Evolutionary conservation across 2,113 vertebrate species (phyloP), one percentile per base, ranked within the genome.

Genomic region (Podarcis raffonei): DNA sequence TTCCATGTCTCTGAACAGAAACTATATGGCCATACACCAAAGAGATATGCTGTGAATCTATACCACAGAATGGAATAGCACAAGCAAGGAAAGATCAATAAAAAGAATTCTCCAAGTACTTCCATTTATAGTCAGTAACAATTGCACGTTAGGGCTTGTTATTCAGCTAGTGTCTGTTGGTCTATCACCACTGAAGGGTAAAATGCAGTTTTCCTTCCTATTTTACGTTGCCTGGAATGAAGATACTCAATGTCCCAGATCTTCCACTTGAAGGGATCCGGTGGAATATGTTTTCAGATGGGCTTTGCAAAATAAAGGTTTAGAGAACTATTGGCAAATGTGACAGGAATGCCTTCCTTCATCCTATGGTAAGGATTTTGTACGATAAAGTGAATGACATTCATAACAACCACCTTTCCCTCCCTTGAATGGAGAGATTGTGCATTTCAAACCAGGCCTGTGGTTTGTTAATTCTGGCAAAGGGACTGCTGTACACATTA

Each of bases 61-160:
- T 53, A 53, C 59, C 27, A 68, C 20, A 69, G 72, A 68, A 68
- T 20, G 57, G 72, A 68, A 37, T 6, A 74, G 32, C 16, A 22
- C 57, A 39, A 57, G 27, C 65, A 15, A 69, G 23, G 62, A 37
- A 69, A 71, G 87, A 16, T 86, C 81, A 89, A 82, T 88, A 90
- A 69, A 86, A 22, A 92, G 8, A 83, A 83, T 6, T 85, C 35
- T 85, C 85, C 48, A 92, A 92, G 93, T 48, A n/a, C 5, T 90
- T 91, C 62, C 82, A 81, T 74, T 53, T 78, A 39, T 89, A 94
- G 3, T 4, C 1, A 37, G 13, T 74, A 37, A 89, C 88, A 92
- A 90, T 72, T 3, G 0, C 87, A 4, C 39, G 85, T 87, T 90
- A 71, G 37, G 18, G 18, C 32, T 32, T 84, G 11, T 11, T 85